Evolutionary conservation across 1,140 invertebrate genomes (phyloP).

Genomic region (Drosophila neocordata): DNA sequence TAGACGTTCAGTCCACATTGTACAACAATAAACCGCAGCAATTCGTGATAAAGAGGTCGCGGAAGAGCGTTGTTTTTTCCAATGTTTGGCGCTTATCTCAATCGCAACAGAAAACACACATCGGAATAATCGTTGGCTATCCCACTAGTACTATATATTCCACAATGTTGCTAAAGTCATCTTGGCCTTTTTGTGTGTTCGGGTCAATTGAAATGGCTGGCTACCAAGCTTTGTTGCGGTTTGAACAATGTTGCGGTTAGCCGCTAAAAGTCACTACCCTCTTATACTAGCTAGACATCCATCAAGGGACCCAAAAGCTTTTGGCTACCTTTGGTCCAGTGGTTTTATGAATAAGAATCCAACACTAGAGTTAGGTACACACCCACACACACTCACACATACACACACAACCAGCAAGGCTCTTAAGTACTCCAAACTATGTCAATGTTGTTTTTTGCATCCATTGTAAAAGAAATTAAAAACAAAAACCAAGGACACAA

Average conservation of each 20-base stretch:
- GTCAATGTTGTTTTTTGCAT: too few relatives aligned
- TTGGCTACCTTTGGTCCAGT: too few relatives aligned
- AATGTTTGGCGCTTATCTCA: slow-evolving; percentile 18
- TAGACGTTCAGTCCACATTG: not conserved
- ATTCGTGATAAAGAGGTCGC: slow-evolving; percentile 20
- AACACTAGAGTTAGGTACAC: too few relatives aligned
- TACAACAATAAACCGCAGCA: slow-evolving; percentile 21
- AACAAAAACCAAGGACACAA: too few relatives aligned
- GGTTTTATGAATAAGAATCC: too few relatives aligned
- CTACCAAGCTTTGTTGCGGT: slow-evolving; percentile 7
- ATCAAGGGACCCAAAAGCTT: too few relatives aligned
- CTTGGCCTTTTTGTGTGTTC: not conserved
- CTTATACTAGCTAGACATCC: not conserved
- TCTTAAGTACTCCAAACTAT: too few relatives aligned
- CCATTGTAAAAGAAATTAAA: not conserved
- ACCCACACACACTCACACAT: too few relatives aligned
- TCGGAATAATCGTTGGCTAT: not conserved
- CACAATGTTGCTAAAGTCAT: slow-evolving; percentile 4
- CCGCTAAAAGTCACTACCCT: not conserved
- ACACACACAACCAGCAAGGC: too few relatives aligned
- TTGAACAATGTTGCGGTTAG: not conserved
- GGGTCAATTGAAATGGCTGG: too few relatives aligned
- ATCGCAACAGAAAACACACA: slow-evolving; percentile 8
- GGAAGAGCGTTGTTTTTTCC: not conserved
- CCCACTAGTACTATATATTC: not conserved